Evolutionary conservation across 2,797 vertebrate species (phyloP), one percentile per base, ranked within the genome.

Genomic region (Xenopus petersii): DNA sequence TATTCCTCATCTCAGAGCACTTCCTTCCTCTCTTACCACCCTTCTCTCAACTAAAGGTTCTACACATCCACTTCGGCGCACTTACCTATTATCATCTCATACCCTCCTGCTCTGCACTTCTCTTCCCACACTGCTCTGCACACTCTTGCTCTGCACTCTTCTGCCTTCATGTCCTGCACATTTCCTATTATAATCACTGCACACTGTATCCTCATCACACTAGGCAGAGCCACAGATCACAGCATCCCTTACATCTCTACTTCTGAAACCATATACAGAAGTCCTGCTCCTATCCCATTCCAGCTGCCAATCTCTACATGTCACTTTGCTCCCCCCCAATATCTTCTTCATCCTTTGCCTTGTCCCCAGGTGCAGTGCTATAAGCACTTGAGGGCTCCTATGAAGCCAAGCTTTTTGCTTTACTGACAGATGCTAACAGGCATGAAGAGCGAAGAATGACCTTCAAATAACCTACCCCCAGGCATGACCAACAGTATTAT

Each of bases 361-460:
- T 54, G 58, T 49, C 63, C 64, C 30, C 11, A 49, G 36, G 48
- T 17, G 60, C 56, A 12, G 48, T 15, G 59, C 36, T 3, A 12
- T 16, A 67, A 16, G 13, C 69, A 66, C 69, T 47, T 63, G 70
- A 42, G 70, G 64, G 30, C 62, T 64, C 75, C 71, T 59, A 72
- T 72, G 72, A 77, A 48, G 21, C 33, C 26, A 16, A 63, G 70
- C 65, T 10, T 54, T 62, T 17, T 64, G 46, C 16, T 61, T 56
- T 13, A n/a, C 16, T 54, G 58, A 72, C 70, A 67, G 75, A 78
- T 26, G 36, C 73, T 78, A 78, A 63, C 56, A 42, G 36, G 15
- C 64, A 48, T n/a, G 36, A 73, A 42, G 26, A 30, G 59, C 54
- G 16, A 63, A 49, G 15, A 58, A 13, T 68, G 65, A 78, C 75